A percentile compares a stretch with the other conserved stretches of the same genome.
Evolutionary conservation across 2,888 invertebrate genomes (phyloP).

Genomic region (Plemyria rubiginata): DNA sequence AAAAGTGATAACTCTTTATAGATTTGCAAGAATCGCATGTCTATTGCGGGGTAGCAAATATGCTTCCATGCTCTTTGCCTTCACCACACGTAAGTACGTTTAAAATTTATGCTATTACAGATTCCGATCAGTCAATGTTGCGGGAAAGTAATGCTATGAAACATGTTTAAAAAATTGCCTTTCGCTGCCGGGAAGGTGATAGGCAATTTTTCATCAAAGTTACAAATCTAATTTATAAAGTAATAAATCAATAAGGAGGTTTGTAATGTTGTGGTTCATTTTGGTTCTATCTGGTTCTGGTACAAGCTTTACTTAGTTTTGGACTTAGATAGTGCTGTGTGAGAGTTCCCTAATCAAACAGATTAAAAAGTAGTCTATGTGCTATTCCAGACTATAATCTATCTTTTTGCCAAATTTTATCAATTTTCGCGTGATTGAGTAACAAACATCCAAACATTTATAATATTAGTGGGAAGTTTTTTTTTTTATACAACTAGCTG

Average conservation of each 20-base stretch:
- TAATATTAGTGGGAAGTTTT: too few species aligned
- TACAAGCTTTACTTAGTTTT: too few species aligned
- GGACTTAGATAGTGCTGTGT: too few species aligned
- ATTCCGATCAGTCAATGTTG: slow-evolving; percentile 21
- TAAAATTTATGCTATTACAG: slow-evolving; percentile 16
- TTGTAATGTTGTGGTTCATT: background rate
- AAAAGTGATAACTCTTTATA: too few species aligned
- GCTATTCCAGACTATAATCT: too few species aligned
- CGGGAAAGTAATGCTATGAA: slow-evolving; percentile 7
- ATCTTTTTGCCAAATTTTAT: too few species aligned
- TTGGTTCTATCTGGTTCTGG: too few species aligned
- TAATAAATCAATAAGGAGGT: background rate
- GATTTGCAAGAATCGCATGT: background rate
- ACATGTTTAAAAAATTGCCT: background rate
- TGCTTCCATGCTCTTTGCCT: slow-evolving; percentile 3
- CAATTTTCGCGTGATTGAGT: too few species aligned
- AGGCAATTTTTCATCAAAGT: background rate
- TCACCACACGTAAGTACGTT: slow-evolving; percentile 7
- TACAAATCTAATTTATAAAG: background rate
- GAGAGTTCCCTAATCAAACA: too few species aligned
- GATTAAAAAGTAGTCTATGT: too few species aligned
- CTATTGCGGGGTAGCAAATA: background rate
- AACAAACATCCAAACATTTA: too few species aligned
- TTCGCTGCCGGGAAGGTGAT: background rate
- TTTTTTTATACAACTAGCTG: too few species aligned